Evolutionary conservation across 2,888 invertebrate genomes (phyloP).

Genomic region (Drosophila testacea): DNA sequence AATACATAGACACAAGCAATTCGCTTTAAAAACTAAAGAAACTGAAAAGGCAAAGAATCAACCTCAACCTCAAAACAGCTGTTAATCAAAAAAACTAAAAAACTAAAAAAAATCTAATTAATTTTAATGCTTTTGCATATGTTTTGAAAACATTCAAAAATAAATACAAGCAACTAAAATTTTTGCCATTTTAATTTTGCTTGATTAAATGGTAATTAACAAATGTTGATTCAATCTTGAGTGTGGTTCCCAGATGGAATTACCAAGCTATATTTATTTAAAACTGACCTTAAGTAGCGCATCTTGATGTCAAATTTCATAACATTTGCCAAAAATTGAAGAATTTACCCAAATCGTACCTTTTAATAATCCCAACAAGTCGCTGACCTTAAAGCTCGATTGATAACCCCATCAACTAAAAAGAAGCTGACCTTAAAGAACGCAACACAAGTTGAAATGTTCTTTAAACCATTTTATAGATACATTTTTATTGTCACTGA

Average conservation of each 20-base stretch:
- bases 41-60: conserved; percentile 67
- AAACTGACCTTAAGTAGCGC: background rate
- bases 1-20: conserved; percentile 24
- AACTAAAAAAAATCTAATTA: conserved; percentile 54
- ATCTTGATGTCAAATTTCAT: background rate
- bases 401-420: conserved; percentile 5
- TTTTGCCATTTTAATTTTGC: conserved; percentile 4
- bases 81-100: conserved; percentile 43
- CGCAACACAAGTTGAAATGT: background rate
- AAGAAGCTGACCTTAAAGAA: conserved; percentile 7
- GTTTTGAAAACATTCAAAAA: conserved; percentile 52
- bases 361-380: background rate
- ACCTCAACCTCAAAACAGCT: conserved; percentile 79
- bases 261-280: background rate
- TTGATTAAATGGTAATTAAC: conserved; percentile 6
- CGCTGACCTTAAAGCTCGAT: conserved; percentile 3
- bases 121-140: conserved; percentile 64
- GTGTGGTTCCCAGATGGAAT: background rate
- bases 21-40: conserved; percentile 40
- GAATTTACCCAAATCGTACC: background rate
- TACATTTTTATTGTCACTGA: background rate
- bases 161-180: conserved; percentile 14
- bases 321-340: background rate
- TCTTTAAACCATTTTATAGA: background rate
- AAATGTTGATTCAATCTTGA: background rate